A percentile compares a stretch with the other conserved stretches of the same genome.
phyloP scores from a whole-genome alignment of 2,888 invertebrate genomes.

The Phalera bucephala region DNA sequence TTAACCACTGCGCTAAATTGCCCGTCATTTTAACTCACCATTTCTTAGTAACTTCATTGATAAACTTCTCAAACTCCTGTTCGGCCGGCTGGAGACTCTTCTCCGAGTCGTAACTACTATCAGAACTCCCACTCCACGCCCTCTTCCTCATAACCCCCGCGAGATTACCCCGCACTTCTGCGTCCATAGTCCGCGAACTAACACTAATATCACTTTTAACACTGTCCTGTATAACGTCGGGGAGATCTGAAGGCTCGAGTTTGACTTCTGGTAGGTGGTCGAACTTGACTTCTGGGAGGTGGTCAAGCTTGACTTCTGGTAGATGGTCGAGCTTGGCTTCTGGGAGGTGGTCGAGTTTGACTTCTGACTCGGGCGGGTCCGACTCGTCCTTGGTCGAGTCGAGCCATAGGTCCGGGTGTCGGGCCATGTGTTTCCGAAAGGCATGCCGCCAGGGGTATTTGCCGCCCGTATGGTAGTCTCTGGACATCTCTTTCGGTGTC shows the following conservation, averaged over 20 bases:
- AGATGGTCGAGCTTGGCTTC: too few species aligned
- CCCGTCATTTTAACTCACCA: conserved; percentile 56
- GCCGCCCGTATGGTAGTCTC: conserved; percentile 70
- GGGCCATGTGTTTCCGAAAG: conserved; percentile 60
- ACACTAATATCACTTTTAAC: conserved; percentile 66
- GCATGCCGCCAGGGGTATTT: conserved; percentile 70
- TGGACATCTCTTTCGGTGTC: conserved; percentile 62
- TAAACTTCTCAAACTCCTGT: conserved; percentile 68
- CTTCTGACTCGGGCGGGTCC: too few species aligned
- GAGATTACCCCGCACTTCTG: conserved; percentile 48
- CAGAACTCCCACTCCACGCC: conserved; percentile 60
- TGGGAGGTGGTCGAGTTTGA: too few species aligned
- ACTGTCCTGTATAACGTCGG: conserved; percentile 41
- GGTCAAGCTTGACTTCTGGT: too few species aligned
- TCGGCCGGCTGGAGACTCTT: conserved; percentile 70
- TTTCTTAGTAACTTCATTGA: conserved; percentile 71
- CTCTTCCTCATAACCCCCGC: conserved; percentile 53
- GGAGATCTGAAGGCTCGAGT: conserved; percentile 24
- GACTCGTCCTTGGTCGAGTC: conserved; percentile 9
- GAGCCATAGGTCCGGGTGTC: conserved; percentile 59
- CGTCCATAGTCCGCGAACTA: conserved; percentile 54
- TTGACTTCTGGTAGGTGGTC: conserved; percentile 28
- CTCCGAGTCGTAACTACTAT: conserved; percentile 67
- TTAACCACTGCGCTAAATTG: too few species aligned
- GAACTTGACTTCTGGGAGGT: too few species aligned